Base-by-base conservation (phyloP, 2,888 invertebrate species). In the Eupithecia insigniata region DNA sequence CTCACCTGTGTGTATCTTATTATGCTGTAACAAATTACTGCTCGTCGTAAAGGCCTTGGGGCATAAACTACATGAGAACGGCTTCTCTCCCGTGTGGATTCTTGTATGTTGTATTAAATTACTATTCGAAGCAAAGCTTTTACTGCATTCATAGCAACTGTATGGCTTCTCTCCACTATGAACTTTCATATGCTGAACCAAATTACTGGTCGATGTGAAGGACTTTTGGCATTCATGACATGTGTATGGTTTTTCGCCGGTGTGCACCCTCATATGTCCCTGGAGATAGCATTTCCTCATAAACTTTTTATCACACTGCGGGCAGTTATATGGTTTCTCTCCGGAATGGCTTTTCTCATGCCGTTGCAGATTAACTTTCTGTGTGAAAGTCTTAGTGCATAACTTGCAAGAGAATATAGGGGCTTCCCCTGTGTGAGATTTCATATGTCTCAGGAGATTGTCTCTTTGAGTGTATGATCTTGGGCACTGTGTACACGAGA, bases 11-110 rank as follows among this genome's bases (percentile, higher is more conserved):
- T 73, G 73, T 61, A 73, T 64, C 60, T 70, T 73, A 0, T 58
- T 73, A 14, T 73, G 73, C 8, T 73, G 73, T 1, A 73, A n/a
- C 2, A 73, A 12, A 14, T 73, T 73, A 55, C 73, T 73, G 46
- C 73, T 73, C 0, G 73, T 73, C 0, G 70, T 73, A 18, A 73
- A 73, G 0, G 70, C 43, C 36, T 73, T 73, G 0, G 18, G 26
- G 18, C 73, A 73, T 6, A 58, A 43, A 6, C 43, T 26, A 30
- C 73, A 73, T 0, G 67, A 14, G 28, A 46, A 73, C 0, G 73
- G 73, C 2, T 70, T 67, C 22, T 73, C 73, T 0, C 73, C 73
- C 0, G 73, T 73, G 14, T 73, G 73, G 1, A 60, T 67, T 2
- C 73, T 14, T 1, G 32, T 64, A 26, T 73, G 73, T 30, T 73